Evolutionary conservation across 2,797 vertebrate species (phyloP).

Genomic region (Rachycentron canadum): DNA sequence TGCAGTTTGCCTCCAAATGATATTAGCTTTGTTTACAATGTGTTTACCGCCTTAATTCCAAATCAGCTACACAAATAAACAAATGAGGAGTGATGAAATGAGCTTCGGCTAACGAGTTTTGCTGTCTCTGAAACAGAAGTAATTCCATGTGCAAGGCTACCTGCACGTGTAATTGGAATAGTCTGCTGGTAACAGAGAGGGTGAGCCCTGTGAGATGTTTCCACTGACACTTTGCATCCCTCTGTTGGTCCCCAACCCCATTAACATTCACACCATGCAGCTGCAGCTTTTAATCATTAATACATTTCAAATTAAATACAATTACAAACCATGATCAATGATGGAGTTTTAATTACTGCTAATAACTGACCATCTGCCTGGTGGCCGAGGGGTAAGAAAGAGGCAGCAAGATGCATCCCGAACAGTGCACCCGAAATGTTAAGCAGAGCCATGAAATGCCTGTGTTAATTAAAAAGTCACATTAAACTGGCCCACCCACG

Average conservation of each 20-base stretch:
- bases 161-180: conserved; percentile 56
- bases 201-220: conserved; percentile 66
- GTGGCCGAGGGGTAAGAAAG: conserved; percentile 75
- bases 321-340: conserved; percentile 87
- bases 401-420: conserved; percentile 49
- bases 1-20: conserved; percentile 69
- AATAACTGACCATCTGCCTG: conserved; percentile 91
- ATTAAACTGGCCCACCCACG: conserved; percentile 60
- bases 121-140: conserved; percentile 31
- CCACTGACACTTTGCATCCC: conserved; percentile 57
- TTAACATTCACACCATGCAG: conserved; percentile 77
- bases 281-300: conserved; percentile 85
- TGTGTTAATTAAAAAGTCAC: conserved; percentile 65
- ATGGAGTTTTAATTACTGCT: conserved; percentile 88
- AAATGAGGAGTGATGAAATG: conserved; percentile 59
- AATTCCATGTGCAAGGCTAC: conserved; percentile 39
- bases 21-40: conserved; percentile 77
- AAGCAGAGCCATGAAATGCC: conserved; percentile 54
- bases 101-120: conserved; percentile 55
- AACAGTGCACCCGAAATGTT: conserved; percentile 61
- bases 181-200: conserved; percentile 52
- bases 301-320: conserved; percentile 85
- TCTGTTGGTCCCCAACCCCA: conserved; percentile 61
- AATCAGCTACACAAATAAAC: conserved; percentile 73
- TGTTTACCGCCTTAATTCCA: conserved; percentile 67